A percentile compares a stretch with the other conserved stretches of the same genome.
Evolutionary conservation across 2,888 invertebrate genomes (phyloP).

Genomic region (Nemurella pictetii): DNA sequence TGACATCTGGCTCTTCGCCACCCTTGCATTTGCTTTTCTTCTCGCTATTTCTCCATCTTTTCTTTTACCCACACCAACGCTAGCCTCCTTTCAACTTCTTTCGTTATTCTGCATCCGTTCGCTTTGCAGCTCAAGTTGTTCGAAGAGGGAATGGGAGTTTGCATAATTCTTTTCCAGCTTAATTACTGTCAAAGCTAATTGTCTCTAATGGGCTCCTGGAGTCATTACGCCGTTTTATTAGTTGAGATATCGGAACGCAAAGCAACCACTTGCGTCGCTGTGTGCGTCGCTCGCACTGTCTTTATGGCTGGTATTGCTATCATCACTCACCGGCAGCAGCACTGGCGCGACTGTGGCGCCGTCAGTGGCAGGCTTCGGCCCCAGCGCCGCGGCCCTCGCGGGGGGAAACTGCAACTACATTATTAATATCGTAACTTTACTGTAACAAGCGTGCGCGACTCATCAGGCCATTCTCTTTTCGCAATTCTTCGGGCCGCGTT

Average conservation of each 20-base stretch:
- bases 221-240: slow-evolving; percentile 32
- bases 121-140: slow-evolving; percentile 21
- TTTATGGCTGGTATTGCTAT: not conserved
- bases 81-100: slow-evolving; percentile 25
- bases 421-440: slow-evolving; percentile 30
- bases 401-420: not conserved
- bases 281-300: not conserved
- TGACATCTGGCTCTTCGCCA: slow-evolving; percentile 37
- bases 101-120: slow-evolving; percentile 26
- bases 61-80: slow-evolving; percentile 11
- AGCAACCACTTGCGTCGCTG: slow-evolving; percentile 21
- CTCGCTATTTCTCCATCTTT: slow-evolving; percentile 33
- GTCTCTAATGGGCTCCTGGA: slow-evolving; percentile 39
- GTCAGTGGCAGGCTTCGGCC: not conserved
- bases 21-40: slow-evolving; percentile 30
- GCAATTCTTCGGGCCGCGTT: not conserved
- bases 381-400: not conserved
- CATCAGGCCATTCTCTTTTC: slow-evolving; percentile 21
- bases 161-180: slow-evolving; percentile 42
- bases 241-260: slow-evolving; percentile 29
- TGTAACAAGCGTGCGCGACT: not conserved
- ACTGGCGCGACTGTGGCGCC: not conserved
- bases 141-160: slow-evolving; percentile 33
- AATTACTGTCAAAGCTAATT: slow-evolving; percentile 43
- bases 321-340: slow-evolving; percentile 16